Base-by-base conservation (phyloP, 1,140 invertebrate species). In the Drosophila mauritiana region DNA sequence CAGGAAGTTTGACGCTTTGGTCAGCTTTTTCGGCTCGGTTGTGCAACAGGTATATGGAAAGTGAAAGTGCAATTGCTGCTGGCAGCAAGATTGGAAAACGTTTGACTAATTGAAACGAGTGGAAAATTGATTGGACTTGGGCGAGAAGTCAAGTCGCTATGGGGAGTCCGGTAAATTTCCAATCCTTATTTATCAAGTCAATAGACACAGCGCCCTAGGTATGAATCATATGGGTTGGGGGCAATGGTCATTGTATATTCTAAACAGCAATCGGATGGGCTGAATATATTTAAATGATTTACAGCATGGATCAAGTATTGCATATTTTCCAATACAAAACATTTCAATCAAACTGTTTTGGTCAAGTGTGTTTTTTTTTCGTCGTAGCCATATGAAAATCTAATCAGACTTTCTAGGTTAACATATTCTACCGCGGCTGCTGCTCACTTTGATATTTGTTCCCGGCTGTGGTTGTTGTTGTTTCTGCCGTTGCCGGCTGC, bases 321-420 rank as follows among this genome's bases (percentile, higher is more conserved):
- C 3, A 39, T 39, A 39, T 13, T 13, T 39, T 17, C 13, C 15
- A 10, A 7, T 15, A 42, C 2, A 3, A 15, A 20, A 43, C 20
- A 20, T 20, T 20, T 10, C 31, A 17, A 4, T 43, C n/a, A 43
- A 42, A 17, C 11, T 4, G 3, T n/a, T 42, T 8, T 42, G n/a
- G 11, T 0, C 12, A 7, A 42, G n/a, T 6, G 15, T 15, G 8
- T 10, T 43, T 4, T 43, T 43, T 11, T 43, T 43, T 12, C 42
- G 17, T 46, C 17, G 17, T 17, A 17, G 17, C 25, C 55, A 70
- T 78, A 78, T 78, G 74, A 78, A 78, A 89, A 88, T 84, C 84
- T 80, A 84, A 88, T 84, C 83, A 84, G 67, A 83, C 58, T 84
- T 78, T 89, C 84, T 89, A 88, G 83, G 83, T 73, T 84, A 80